These are phyloP conservation scores for Dermatophagoides farinae DNA, from an alignment of 1,140 invertebrate species.

Conservation along the genomic window DNA sequence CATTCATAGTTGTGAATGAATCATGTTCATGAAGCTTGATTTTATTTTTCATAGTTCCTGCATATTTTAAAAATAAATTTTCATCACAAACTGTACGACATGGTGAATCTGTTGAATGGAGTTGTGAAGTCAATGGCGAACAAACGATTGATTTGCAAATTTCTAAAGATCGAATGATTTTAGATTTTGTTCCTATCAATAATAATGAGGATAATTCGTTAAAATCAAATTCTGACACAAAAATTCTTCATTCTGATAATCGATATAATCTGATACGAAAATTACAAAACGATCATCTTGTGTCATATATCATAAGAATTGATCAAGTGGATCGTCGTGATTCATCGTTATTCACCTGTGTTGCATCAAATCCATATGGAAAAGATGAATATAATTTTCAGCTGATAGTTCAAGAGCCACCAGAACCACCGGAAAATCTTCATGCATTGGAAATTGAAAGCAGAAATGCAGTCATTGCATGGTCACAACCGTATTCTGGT, in stretches of 20 bases:
- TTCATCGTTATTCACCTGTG: conserved; percentile 66
- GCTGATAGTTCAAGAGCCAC: conserved; percentile 52
- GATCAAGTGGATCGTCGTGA: conserved; percentile 55
- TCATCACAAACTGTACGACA: conserved; percentile 43
- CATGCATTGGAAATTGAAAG: conserved; percentile 22
- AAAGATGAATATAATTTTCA: conserved; percentile 72
- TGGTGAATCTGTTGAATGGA: conserved; percentile 17
- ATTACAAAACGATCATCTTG: background rate
- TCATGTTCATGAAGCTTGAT: background rate
- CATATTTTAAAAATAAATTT: conserved; percentile 85
- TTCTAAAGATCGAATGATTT: conserved; percentile 26
- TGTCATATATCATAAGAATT: background rate
- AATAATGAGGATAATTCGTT: background rate
- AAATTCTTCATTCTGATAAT: background rate
- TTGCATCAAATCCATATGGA: conserved; percentile 64
- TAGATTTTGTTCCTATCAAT: conserved; percentile 14
- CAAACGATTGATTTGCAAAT: conserved; percentile 65
- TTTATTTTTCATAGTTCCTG: conserved; percentile 45
- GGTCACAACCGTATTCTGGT: conserved; percentile 27
- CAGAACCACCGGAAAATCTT: conserved; percentile 25
- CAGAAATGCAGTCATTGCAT: conserved; percentile 22
- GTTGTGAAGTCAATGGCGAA: conserved; percentile 54
- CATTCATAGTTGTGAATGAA: background rate
- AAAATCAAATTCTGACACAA: background rate
- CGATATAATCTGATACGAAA: background rate